phyloP scores from a whole-genome alignment of 1,140 invertebrate species.

The Helicoverpa armigera region DNA sequence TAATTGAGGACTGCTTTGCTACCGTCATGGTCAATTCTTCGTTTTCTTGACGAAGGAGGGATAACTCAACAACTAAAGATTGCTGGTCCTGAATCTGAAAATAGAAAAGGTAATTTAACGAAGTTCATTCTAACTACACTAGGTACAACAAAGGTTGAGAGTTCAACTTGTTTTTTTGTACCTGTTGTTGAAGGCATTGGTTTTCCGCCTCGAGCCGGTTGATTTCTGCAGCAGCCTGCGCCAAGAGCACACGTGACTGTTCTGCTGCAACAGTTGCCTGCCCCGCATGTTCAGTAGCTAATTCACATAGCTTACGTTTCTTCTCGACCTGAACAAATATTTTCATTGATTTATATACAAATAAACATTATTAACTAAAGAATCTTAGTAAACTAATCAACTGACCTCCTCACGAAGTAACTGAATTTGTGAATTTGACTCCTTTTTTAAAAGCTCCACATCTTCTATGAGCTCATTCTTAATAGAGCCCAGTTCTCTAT shows the following conservation, averaged over 20 bases:
- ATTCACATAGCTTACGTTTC: conserved; percentile 70
- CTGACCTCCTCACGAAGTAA: conserved; percentile 77
- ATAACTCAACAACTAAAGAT: conserved; percentile 80
- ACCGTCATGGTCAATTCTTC: conserved; percentile 78
- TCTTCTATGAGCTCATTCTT: conserved; percentile 83
- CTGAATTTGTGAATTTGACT: conserved; percentile 80
- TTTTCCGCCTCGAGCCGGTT: conserved; percentile 74
- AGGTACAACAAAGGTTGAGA: background rate
- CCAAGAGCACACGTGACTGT: conserved; percentile 71
- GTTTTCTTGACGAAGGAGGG: conserved; percentile 81
- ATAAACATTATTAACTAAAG: background rate
- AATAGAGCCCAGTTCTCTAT: conserved; percentile 79
- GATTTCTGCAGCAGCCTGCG: conserved; percentile 74
- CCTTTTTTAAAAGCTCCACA: conserved; percentile 80
- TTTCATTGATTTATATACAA: background rate
- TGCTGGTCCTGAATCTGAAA: conserved; percentile 82
- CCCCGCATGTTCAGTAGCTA: conserved; percentile 77
- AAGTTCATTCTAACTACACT: background rate
- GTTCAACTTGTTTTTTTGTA: conserved; percentile 47
- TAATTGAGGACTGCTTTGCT: conserved; percentile 78
- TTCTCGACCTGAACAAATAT: conserved; percentile 72
- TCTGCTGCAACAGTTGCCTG: conserved; percentile 75
- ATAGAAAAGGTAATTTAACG: background rate
- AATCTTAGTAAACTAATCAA: background rate
- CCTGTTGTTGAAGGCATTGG: conserved; percentile 73